Evolutionary conservation across 2,888 invertebrate genomes (phyloP).

Genomic region (Magallana nippona): DNA sequence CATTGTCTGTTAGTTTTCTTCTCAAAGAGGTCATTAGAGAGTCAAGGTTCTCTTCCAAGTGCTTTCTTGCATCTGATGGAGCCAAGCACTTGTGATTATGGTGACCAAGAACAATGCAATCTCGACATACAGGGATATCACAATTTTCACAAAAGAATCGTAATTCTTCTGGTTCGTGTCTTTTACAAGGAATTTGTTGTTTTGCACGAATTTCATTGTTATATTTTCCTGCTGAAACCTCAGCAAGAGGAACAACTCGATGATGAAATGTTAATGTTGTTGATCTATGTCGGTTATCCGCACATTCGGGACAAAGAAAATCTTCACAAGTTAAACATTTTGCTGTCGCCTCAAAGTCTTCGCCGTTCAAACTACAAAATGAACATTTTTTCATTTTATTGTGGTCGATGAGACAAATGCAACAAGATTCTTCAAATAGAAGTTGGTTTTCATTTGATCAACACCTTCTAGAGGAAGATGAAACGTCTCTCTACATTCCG

Average conservation of each 20-base stretch:
- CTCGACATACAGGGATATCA: slow-evolving; percentile 37
- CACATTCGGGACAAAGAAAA: slow-evolving; percentile 29
- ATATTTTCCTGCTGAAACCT: neutral
- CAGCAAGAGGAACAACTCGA: slow-evolving; percentile 3
- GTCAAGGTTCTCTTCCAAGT: too few relatives aligned
- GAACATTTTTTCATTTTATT: neutral
- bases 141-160: slow-evolving; percentile 24
- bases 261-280: slow-evolving; percentile 30
- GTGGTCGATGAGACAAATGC: neutral
- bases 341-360: neutral
- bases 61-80: neutral
- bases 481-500: slow-evolving; percentile 12
- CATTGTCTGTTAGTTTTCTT: too few relatives aligned
- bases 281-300: neutral
- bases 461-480: neutral
- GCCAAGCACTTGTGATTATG: neutral
- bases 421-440: slow-evolving; percentile 29
- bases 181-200: slow-evolving; percentile 32
- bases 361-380: neutral
- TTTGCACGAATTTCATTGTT: slow-evolving; percentile 24
- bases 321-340: slow-evolving; percentile 31
- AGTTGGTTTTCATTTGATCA: slow-evolving; percentile 11
- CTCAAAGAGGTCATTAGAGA: too few relatives aligned
- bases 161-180: neutral
- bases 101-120: slow-evolving; percentile 34